phyloP scores from a whole-genome alignment of 2,888 invertebrate species.

The Pristionchus maxplancki region DNA sequence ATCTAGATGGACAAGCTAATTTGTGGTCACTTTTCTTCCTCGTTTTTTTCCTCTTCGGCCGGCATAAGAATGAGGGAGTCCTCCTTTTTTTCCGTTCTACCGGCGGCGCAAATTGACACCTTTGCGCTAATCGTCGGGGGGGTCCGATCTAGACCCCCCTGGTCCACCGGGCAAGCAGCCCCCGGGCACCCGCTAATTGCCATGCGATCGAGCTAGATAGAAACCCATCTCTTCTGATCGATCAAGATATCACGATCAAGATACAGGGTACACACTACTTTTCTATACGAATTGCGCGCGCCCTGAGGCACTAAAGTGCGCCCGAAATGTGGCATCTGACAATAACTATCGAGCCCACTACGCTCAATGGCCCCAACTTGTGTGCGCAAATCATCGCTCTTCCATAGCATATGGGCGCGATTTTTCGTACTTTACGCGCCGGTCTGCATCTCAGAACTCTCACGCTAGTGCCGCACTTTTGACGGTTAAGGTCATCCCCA shows the following conservation, averaged over 20 bases:
- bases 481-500: slow-evolving; percentile 4
- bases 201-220: background rate
- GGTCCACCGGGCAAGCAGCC: background rate
- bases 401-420: background rate
- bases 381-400: background rate
- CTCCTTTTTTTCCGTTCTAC: background rate
- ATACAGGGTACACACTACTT: background rate
- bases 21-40: background rate
- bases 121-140: background rate
- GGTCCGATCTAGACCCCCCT: background rate
- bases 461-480: background rate
- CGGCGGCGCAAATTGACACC: background rate
- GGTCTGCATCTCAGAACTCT: background rate
- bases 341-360: background rate
- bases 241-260: background rate
- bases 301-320: background rate
- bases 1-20: background rate
- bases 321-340: slow-evolving; percentile 6
- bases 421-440: background rate
- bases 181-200: background rate
- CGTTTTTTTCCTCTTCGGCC: background rate
- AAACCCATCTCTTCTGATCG: background rate
- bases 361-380: background rate
- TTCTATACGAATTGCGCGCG: background rate
- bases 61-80: slow-evolving; percentile 4